phyloP scores from a whole-genome alignment of 2,797 vertebrate genomes.

The Monodelphis domestica region DNA sequence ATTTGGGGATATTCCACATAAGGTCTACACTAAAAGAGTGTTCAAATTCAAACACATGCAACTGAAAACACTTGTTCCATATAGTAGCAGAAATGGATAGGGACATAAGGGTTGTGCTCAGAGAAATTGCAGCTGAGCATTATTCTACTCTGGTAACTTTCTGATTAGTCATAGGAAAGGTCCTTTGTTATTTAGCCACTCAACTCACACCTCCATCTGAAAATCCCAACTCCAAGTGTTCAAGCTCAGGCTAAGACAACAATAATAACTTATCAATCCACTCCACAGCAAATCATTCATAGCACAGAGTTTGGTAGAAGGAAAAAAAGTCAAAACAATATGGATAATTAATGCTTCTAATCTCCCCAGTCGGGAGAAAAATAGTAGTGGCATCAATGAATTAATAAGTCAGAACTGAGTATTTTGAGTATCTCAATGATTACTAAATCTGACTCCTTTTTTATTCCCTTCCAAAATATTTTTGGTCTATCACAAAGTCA shows the following conservation, averaged over 20 bases:
- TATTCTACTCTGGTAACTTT: neutral
- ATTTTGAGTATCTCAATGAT: neutral
- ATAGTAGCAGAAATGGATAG: neutral
- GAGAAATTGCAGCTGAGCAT: neutral
- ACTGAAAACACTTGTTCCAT: neutral
- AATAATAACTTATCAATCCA: conserved; percentile 32
- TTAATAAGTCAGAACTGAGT: conserved; percentile 6
- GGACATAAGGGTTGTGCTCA: neutral
- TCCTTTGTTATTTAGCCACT: neutral
- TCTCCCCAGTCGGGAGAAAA: neutral
- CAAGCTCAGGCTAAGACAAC: neutral
- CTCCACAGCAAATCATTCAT: conserved; percentile 1
- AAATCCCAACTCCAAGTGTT: conserved; percentile 24
- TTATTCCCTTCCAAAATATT: neutral
- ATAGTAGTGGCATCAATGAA: conserved; percentile 8
- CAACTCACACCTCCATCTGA: conserved; percentile 19
- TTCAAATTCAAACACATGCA: neutral
- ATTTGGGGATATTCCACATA: neutral
- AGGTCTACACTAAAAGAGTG: neutral
- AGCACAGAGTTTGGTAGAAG: neutral
- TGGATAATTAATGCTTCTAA: neutral
- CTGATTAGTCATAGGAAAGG: neutral
- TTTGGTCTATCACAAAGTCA: neutral
- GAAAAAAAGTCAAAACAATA: conserved; percentile 49
- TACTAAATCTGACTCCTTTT: neutral